Evolutionary conservation across 2,797 vertebrate genomes (phyloP), one percentile per base, ranked within the genome.

Genomic region (Paramormyrops hopkinsi): DNA sequence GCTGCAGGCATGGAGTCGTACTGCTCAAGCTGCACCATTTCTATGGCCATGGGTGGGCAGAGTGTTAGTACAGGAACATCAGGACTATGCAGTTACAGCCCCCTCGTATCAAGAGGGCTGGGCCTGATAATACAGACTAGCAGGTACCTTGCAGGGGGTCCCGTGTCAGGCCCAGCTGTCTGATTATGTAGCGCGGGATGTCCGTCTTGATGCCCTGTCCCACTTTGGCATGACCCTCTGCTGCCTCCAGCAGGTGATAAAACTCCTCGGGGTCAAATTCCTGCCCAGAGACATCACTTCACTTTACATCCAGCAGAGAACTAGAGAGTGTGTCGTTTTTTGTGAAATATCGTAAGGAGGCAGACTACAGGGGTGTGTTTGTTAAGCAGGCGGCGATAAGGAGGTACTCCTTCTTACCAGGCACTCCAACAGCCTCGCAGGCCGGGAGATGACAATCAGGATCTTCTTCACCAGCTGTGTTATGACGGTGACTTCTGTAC

Each of bases 181-280:
- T 97, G 92, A 99, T 98, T 94, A 99, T 99, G 91, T 99, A 99
- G 37, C 96, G 96, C 0, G 98, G 98, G 91, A 99, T 98, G 93
- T 99, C 98, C 0, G 97, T 98, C 94, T 99, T 99, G 94, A 99
- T 96, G 88, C 97, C 98, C 85, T 97, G 98, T 3, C 97, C 98
- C 0, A 97, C 97, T 88, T 99, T 99, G 50, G 98, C 98, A 0
- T 99, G 98, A 87, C 98, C 98, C 92, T 99, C 98, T 0, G 97
- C 98, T 0, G 98, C 98, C 93, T 99, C 98, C 25, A 99, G 94
- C 62, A 99, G 93, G 90, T 99, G 98, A 91, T 99, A 99, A 90
- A 99, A 99, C 92, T 98, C 98, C 87, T 99, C 98, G 0, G 98
- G 98, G 92, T 99, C 97, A 73, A 99, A 99, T 90, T 99, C 98